Evolutionary conservation across 2,888 invertebrate genomes (phyloP), one percentile per base, ranked within the genome.

Genomic region (Habroteleia sp.): DNA sequence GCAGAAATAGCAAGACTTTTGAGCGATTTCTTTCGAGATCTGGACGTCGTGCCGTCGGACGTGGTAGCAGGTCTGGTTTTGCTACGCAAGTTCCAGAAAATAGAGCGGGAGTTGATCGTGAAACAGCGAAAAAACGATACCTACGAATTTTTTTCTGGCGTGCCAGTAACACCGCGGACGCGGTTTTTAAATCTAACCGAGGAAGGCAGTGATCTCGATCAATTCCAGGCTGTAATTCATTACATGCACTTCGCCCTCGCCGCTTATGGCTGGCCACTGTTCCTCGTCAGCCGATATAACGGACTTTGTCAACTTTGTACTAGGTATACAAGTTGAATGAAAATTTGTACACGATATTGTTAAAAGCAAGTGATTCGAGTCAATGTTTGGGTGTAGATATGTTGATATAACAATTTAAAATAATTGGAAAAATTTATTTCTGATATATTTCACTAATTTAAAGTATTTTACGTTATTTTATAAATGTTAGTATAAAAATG

Each of bases 231-330:
- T 66, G 93, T 94, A 77, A 93, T 95, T 79, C 95, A 96, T 88
- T 96, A 93, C 85, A 95, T 96, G 92, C 92, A 94, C 83, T 96
- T 93, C 86, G 96, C 96, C 31, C 91, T 95, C 66, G 94, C 94
- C 27, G 95, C 95, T 50, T 96, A 96, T 87, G 96, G 96, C 46
- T 96, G 96, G 96, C 96, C 96, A 41, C 93, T 96, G 90, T 95
- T 93, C 85, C 91, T 96, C 80, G 92, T 95, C 89, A 93, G 93
- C 74, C 91, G 93, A 84, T 91, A 93, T 29, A 91, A 92, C 42
- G 94, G 93, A 68, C 89, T 94, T 74, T 95, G 95, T 87, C 92
- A 92, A 82, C 89, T 96, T 42, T 92, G 94, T 85, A 91, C 94
- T 23, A 91, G 93, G 88, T 88, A 81, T n/a, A n/a, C n/a, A n/a